Evolutionary conservation across 2,888 invertebrate species (phyloP).

Genomic region (Zonitis immaculata): DNA sequence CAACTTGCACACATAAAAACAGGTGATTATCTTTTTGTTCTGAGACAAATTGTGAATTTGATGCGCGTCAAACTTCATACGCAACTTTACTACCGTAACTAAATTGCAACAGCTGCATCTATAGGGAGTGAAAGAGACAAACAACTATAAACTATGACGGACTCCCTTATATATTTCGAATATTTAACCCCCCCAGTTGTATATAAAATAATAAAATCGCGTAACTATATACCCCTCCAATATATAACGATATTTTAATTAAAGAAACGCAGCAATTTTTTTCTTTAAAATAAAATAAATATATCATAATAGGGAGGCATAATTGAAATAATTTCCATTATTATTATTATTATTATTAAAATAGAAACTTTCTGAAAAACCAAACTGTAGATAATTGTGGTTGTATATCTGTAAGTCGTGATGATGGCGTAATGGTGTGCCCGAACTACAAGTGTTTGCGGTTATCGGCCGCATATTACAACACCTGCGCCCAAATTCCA

Average conservation of each 20-base stretch:
- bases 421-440: constrained; percentile 13
- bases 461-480: constrained; percentile 37
- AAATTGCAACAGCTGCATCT: constrained; percentile 42
- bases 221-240: not conserved
- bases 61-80: constrained; percentile 41
- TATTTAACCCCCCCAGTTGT: not conserved
- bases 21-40: constrained; percentile 45
- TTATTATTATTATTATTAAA: too few relatives aligned
- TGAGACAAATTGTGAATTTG: constrained; percentile 44
- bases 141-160: too few relatives aligned
- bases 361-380: too few relatives aligned
- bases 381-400: not conserved
- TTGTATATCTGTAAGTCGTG: constrained; percentile 10
- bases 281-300: too few relatives aligned
- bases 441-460: constrained; percentile 36
- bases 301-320: too few relatives aligned
- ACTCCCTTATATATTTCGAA: not conserved
- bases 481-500: constrained; percentile 37
- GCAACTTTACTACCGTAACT: constrained; percentile 40
- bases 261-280: too few relatives aligned
- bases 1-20: constrained; percentile 41
- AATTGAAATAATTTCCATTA: too few relatives aligned
- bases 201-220: too few relatives aligned
- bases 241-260: not conserved
- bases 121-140: too few relatives aligned